Conservation (phyloP, 2,113 vertebrate genomes). For the Thamnophis sirtalis region DNA sequence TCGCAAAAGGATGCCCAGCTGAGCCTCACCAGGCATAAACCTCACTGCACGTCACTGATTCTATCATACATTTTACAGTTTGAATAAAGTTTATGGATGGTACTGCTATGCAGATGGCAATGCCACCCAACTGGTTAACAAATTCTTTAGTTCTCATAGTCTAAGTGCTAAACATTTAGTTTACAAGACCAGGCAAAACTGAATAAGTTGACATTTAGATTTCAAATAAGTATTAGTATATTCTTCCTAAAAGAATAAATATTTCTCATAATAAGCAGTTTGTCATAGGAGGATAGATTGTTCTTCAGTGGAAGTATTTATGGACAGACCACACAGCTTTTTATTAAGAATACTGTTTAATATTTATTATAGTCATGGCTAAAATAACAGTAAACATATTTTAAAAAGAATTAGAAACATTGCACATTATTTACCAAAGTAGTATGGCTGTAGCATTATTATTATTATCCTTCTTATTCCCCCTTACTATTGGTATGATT, state of each 20-base stretch:
- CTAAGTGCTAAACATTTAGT: not conserved
- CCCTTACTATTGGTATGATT: no score
- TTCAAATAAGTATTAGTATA: not conserved
- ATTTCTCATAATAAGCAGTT: not conserved
- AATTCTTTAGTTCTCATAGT: not conserved
- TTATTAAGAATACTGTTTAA: not conserved
- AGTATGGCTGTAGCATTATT: no score
- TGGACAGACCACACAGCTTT: not conserved
- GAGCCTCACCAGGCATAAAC: no score
- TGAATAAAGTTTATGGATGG: not conserved
- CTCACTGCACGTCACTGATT: no score
- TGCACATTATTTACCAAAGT: not conserved
- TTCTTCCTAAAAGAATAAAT: not conserved
- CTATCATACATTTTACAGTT: not conserved
- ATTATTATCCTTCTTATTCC: no score
- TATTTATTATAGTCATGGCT: not conserved
- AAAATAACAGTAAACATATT: not conserved
- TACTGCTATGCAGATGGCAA: not conserved
- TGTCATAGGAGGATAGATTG: not conserved
- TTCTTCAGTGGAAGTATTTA: not conserved
- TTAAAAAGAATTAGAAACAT: not conserved
- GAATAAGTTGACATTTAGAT: not conserved
- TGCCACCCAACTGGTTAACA: not conserved
- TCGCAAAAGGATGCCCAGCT: no score
- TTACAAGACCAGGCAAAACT: not conserved